Base-by-base conservation (phyloP, 53 echinoderm and acorn worm genomes). In the Glandiceps talaboti region DNA sequence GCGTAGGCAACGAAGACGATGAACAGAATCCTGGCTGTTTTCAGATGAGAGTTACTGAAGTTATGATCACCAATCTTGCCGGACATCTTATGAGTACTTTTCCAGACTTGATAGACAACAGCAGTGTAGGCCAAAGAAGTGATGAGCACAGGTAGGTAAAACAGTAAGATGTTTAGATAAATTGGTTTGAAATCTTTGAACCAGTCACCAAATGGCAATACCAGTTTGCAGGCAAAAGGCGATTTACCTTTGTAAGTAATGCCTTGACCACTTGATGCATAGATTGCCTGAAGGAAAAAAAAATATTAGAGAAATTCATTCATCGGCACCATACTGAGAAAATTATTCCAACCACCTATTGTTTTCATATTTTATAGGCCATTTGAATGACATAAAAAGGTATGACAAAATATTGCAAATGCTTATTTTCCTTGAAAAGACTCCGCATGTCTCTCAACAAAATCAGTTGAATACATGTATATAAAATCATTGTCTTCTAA, bases 101-200 rank as follows among this genome's bases (percentile, higher is more conserved):
- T 75, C 76, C 89, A 74, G n/a, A 96, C 87, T 73, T 81, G 31
- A 14, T 84, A 33, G 64, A 96, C 77, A 73, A 96, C 93, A 31
- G 74, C 10, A 0, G 87, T 79, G 82, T 92, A 93, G 30, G 92
- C 76, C 32, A 82, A 28, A 31, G 91, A 76, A 1, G 93, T 93
- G 72, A 92, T 85, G 33, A 85, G 31, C 28, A 84, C 90, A 30
- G 96, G 96, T 0, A 93, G 73, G 80, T 85, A 91, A 77, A 92
- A 96, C 25, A 96, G 81, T 27, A 91, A 74, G 28, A 96, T 76
- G 79, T 96, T 88, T 32, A 96, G 79, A 82, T 96, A 96, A 14
- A 93, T 79, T 27, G 92, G 89, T 84, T 96, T 93, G 73, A 90
- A 93, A 14, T 83, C 86, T 26, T 83, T 77, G 78, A 85, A 93